Percentiles rank a stretch among this genome's conserved stretches.
Conservation (phyloP, 2,797 vertebrate species). For the Dermochelys coriacea region DNA sequence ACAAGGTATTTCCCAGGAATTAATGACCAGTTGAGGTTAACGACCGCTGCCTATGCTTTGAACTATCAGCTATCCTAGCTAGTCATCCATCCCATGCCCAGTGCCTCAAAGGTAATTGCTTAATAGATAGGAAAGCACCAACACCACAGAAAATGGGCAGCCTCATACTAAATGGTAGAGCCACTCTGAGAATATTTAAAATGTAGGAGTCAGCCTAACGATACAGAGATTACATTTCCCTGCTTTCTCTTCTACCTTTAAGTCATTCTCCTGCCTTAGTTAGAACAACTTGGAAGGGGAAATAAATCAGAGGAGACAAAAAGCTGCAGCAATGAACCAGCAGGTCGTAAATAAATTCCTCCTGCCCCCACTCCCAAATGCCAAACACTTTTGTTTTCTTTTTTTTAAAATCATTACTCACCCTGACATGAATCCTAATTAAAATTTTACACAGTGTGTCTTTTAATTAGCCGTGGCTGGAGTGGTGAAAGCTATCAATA, state of each 20-base stretch:
- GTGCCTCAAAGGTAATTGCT: conserved; percentile 2
- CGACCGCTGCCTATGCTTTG: neutral
- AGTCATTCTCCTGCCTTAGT: conserved; percentile 6
- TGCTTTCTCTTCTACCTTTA: conserved; percentile 7
- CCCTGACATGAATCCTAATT: conserved; percentile 80
- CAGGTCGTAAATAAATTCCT: conserved; percentile 65
- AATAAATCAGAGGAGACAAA: conserved; percentile 66
- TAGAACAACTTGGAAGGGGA: conserved; percentile 50
- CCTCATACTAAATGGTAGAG: conserved; percentile 10
- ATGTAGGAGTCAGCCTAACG: conserved; percentile 3
- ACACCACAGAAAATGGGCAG: conserved; percentile 14
- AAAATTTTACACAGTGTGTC: conserved; percentile 82
- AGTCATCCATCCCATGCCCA: conserved; percentile 25
- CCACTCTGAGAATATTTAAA: neutral
- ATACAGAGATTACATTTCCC: neutral
- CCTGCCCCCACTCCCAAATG: neutral
- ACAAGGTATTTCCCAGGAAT: neutral
- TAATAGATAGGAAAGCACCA: conserved; percentile 47
- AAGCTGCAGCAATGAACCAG: conserved; percentile 53
- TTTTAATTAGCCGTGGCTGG: conserved; percentile 81
- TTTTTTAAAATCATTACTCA: conserved; percentile 62
- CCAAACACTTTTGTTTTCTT: conserved; percentile 3
- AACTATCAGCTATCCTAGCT: neutral
- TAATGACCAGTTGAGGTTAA: conserved; percentile 36
- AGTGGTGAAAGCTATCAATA: conserved; percentile 81